Evolutionary conservation across 2,797 vertebrate species (phyloP).

Genomic region (Momotus momota): DNA sequence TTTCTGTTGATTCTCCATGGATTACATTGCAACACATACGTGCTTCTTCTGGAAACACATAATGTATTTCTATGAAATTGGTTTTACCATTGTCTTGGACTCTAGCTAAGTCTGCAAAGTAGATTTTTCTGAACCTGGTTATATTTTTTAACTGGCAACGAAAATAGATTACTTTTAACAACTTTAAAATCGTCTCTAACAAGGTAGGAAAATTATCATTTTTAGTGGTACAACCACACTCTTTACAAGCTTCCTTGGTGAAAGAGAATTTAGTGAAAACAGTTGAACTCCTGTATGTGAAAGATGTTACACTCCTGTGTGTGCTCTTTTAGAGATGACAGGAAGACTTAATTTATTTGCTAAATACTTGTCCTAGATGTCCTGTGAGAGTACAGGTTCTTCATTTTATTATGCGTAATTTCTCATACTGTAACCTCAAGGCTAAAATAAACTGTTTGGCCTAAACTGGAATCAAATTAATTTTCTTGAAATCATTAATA

Average conservation of each 20-base stretch:
- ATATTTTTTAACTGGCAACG: background rate
- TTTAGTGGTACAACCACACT: background rate
- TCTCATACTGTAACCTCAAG: background rate
- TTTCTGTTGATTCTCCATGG: background rate
- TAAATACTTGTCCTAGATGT: background rate
- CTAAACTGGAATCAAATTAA: background rate
- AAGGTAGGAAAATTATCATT: background rate
- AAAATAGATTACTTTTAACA: background rate
- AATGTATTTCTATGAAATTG: background rate
- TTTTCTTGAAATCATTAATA: background rate
- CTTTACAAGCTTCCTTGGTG: background rate
- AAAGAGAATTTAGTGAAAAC: background rate
- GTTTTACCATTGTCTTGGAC: background rate
- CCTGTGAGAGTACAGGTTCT: background rate
- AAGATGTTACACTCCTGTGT: background rate
- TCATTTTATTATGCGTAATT: background rate
- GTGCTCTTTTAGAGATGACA: background rate
- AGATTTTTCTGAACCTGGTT: background rate
- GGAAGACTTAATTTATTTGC: constrained; percentile 15
- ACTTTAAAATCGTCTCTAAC: background rate
- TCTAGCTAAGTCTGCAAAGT: background rate
- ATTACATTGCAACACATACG: background rate
- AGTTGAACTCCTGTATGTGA: background rate
- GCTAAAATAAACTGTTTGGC: background rate
- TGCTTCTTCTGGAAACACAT: background rate